Evolutionary conservation across 2,797 vertebrate genomes (phyloP), one percentile per base, ranked within the genome.

Genomic region (Melanotaenia boesemani): DNA sequence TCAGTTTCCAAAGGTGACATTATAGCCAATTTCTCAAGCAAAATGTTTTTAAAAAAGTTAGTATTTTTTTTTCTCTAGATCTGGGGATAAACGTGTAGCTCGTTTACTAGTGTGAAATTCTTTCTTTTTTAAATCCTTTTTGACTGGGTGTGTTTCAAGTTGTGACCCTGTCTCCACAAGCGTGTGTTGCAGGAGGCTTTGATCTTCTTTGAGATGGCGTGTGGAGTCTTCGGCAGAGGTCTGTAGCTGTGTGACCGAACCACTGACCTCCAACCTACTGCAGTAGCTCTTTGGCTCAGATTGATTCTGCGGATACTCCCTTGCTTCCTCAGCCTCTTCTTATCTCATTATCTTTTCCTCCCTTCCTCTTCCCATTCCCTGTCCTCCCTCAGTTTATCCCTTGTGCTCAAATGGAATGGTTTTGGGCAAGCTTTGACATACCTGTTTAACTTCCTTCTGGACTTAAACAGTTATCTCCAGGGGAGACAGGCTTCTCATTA

Each of bases 251-350:
- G 81, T 72, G 84, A 90, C 84, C 80, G 81, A 86, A 84, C 22
- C 70, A 64, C 82, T 86, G 90, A 89, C 89, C 89, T 89, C 85
- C 76, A 82, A 79, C 82, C 86, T 50, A 24, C 85, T 81, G 88
- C 81, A 87, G 82, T 75, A 82, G 83, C 86, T 90, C 87, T 82
- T 83, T 66, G 32, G 84, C 79, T 73, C 55, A 20, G 74, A 93
- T 93, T 79, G 76, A 92, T 92, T 83, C 67, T 59, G 62, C n/a
- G 28, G 61, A 79, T 74, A 72, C 79, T 80, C 72, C 62, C 10
- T 65, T 56, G 12, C 61, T 63, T 54, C 50, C 61, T 46, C 34
- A 24, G 18, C 67, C 70, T 67, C 74, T 70, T 62, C 74, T 48
- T 56, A 24, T 80, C 82, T 90, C 83, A 75, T 81, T 90, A 82